A percentile compares a stretch with the other conserved stretches of the same genome.
These are phyloP conservation scores for Microctenopoma stevenorrisi DNA, from an alignment of 2,797 vertebrate genomes.

Conservation along the genomic window DNA sequence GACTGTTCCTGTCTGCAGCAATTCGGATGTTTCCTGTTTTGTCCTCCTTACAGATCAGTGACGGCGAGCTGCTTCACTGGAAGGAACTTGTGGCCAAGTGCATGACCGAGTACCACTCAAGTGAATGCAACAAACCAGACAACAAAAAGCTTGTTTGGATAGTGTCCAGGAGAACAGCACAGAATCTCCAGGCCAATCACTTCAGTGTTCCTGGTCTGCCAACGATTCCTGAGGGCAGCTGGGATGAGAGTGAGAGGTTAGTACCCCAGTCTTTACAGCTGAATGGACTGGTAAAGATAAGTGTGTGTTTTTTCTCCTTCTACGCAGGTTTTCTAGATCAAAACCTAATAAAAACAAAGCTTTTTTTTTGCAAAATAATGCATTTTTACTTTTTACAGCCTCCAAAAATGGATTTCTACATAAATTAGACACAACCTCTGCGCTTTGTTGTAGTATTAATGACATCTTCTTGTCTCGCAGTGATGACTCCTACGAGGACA, in stretches of 20 bases:
- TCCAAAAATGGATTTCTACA: too few species aligned
- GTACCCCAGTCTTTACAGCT: background rate
- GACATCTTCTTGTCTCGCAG: slow-evolving; percentile 66
- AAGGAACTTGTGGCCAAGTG: slow-evolving; percentile 93
- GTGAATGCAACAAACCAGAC: slow-evolving; percentile 94
- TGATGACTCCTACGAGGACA: slow-evolving; percentile 93
- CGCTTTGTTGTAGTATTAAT: background rate
- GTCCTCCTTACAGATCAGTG: slow-evolving; percentile 84
- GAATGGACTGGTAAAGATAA: background rate
- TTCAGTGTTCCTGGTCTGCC: slow-evolving; percentile 92
- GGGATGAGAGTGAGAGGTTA: slow-evolving; percentile 91
- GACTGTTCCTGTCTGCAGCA: slow-evolving; percentile 20
- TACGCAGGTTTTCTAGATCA: background rate
- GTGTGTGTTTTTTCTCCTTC: background rate
- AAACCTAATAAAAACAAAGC: too few species aligned
- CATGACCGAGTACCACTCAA: slow-evolving; percentile 91
- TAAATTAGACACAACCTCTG: background rate
- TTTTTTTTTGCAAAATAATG: too few species aligned
- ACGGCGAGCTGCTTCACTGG: slow-evolving; percentile 91
- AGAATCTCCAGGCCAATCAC: slow-evolving; percentile 92
- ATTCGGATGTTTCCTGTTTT: slow-evolving; percentile 48
- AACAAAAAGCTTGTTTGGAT: slow-evolving; percentile 97
- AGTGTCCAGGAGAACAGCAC: slow-evolving; percentile 93
- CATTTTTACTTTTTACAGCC: too few species aligned
- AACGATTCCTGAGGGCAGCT: slow-evolving; percentile 92